Conservation (phyloP, 2,113 vertebrate genomes). For the Oophaga pumilio region DNA sequence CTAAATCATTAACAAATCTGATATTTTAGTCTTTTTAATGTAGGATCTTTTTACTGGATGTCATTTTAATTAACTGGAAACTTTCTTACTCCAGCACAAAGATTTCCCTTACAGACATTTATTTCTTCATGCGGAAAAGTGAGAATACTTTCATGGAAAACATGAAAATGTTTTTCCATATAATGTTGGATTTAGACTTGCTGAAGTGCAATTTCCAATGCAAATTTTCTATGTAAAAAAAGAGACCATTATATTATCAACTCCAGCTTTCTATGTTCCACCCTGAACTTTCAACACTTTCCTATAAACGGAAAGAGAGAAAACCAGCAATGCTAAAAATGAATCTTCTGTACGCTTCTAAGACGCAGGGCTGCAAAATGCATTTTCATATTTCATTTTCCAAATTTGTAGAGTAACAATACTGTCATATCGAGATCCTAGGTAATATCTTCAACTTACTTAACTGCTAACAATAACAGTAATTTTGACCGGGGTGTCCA, state of each 20-base stretch:
- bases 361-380: background rate
- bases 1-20: background rate
- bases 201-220: background rate
- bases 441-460: no score
- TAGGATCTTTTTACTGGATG: background rate
- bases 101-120: conserved; percentile 13
- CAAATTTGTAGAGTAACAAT: background rate
- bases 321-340: background rate
- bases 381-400: background rate
- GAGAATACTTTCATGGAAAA: background rate
- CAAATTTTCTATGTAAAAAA: conserved; percentile 5
- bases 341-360: background rate
- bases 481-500: no score
- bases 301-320: background rate
- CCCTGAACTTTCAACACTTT: background rate
- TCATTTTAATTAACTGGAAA: background rate
- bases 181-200: background rate
- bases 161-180: conserved; percentile 23
- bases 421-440: no score
- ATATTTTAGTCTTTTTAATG: background rate
- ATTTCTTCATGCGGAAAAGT: background rate
- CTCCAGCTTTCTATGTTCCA: background rate
- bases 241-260: conserved; percentile 5
- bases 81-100: background rate
- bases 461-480: no score